Evolutionary conservation across 1,140 invertebrate species (phyloP).

Genomic region (Hylyphantes graminicola): DNA sequence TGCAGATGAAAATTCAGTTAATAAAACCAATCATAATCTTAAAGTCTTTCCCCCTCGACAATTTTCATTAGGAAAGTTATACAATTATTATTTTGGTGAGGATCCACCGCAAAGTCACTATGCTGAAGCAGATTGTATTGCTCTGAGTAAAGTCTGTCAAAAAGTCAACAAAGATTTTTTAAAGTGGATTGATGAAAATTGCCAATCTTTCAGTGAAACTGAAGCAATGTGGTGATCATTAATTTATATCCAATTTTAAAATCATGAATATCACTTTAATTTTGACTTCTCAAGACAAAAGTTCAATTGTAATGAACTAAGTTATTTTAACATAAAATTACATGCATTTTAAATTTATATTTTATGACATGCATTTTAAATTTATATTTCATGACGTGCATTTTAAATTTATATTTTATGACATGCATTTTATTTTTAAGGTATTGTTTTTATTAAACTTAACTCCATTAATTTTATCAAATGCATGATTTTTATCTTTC

Average conservation of each 20-base stretch:
- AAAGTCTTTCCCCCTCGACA: neutral
- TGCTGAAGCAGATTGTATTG: conserved; percentile 55
- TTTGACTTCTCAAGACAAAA: too few species aligned
- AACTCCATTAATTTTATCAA: too few species aligned
- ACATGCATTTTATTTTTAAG: too few species aligned
- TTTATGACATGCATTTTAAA: too few species aligned
- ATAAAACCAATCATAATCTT: neutral
- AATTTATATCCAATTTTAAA: neutral
- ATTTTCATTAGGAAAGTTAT: conserved; percentile 47
- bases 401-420: too few species aligned
- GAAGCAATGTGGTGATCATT: conserved; percentile 43
- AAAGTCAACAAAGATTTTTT: conserved; percentile 63
- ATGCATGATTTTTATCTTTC: too few species aligned
- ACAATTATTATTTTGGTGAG: conserved; percentile 48
- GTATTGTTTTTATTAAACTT: too few species aligned
- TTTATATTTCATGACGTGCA: too few species aligned
- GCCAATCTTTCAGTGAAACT: conserved; percentile 24
- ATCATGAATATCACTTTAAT: too few species aligned
- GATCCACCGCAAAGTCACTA: conserved; percentile 29
- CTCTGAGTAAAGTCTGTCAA: conserved; percentile 49
- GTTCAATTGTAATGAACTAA: too few species aligned
- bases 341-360: too few species aligned
- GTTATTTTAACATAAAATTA: too few species aligned
- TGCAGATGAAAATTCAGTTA: neutral
- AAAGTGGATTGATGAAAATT: conserved; percentile 53